A percentile compares a stretch with the other conserved stretches of the same genome.
Evolutionary conservation across 1,140 invertebrate genomes (phyloP).

Genomic region (Vollenhovia emeryi): DNA sequence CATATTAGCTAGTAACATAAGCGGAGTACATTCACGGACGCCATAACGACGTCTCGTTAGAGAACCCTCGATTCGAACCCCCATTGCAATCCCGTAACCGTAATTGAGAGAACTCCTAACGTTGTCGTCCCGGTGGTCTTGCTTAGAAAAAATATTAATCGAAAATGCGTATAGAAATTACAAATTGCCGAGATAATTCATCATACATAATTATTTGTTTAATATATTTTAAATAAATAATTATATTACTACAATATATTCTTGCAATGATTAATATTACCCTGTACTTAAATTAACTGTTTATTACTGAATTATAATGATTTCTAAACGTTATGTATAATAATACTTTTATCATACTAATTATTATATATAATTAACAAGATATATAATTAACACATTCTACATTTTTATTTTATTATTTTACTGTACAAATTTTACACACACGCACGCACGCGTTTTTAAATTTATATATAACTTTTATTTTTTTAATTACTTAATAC

Average conservation of each 20-base stretch:
- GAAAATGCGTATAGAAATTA: neutral
- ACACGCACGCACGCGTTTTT: no score
- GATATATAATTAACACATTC: no score
- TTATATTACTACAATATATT: no score
- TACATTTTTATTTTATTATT: no score
- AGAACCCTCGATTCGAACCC: slow-evolving; percentile 15
- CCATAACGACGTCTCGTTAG: slow-evolving; percentile 62
- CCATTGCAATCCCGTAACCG: neutral
- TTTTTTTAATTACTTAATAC: neutral
- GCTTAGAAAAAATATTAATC: slow-evolving; percentile 1
- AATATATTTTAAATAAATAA: neutral
- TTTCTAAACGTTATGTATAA: no score
- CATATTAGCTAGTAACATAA: slow-evolving; percentile 17
- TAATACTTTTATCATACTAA: no score
- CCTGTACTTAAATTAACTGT: neutral
- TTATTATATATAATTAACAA: no score
- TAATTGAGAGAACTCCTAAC: slow-evolving; percentile 30
- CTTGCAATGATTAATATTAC: neutral
- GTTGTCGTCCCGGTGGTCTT: neutral
- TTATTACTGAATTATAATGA: neutral
- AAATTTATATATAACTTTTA: no score
- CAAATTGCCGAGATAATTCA: neutral
- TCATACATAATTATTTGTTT: neutral
- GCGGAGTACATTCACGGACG: neutral
- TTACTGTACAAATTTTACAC: no score